These are phyloP conservation scores for Stenotaenia linearis DNA, from an alignment of 2,888 invertebrate genomes.

Conservation along the genomic window DNA sequence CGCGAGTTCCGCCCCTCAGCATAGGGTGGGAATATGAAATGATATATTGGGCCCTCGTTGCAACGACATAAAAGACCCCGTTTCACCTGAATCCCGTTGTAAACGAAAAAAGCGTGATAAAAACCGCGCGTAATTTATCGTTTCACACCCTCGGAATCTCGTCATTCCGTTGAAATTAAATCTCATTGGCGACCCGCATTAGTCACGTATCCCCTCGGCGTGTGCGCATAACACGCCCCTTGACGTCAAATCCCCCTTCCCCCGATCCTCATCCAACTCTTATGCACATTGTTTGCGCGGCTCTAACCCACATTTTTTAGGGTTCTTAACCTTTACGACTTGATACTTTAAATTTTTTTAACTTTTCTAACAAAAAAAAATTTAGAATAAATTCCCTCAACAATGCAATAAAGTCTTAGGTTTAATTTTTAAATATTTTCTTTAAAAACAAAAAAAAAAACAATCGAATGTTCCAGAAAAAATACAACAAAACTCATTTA, in stretches of 20 bases:
- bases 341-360: neutral
- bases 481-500: too few relatives aligned
- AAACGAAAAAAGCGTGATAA: neutral
- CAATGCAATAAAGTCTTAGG: too few relatives aligned
- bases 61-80: neutral
- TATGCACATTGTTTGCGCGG: neutral
- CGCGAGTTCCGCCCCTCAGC: neutral
- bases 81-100: neutral
- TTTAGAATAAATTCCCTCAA: too few relatives aligned
- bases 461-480: too few relatives aligned
- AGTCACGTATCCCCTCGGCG: constrained; percentile 21
- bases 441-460: too few relatives aligned
- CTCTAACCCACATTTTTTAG: constrained; percentile 12
- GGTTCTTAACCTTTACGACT: constrained; percentile 6
- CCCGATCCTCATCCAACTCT: neutral
- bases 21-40: neutral
- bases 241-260: neutral
- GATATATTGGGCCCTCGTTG: neutral
- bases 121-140: constrained; percentile 22
- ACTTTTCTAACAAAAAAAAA: neutral
- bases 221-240: constrained; percentile 12
- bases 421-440: neutral
- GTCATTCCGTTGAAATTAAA: constrained; percentile 26
- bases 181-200: constrained; percentile 26
- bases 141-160: constrained; percentile 17